Percentiles rank a stretch among this genome's conserved stretches.
Evolutionary conservation across 1,140 invertebrate genomes (phyloP).

Genomic region (Procambarus virginalis): DNA sequence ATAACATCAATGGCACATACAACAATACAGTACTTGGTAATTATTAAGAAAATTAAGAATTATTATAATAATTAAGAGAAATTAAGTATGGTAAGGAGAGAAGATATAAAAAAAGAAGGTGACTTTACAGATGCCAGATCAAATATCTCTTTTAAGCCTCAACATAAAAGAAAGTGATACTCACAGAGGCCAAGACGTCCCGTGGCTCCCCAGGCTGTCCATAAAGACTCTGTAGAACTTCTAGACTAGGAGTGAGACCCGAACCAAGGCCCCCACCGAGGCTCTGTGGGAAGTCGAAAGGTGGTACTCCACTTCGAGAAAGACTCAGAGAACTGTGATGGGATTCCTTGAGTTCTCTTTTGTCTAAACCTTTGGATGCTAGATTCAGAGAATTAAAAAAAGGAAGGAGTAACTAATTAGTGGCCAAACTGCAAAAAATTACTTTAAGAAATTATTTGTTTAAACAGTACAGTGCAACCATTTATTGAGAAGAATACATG

Average conservation of each 20-base stretch:
- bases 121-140: too few species aligned
- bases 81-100: too few species aligned
- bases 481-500: too few species aligned
- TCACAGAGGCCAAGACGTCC: constrained; percentile 68
- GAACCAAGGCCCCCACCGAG: constrained; percentile 53
- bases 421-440: too few species aligned
- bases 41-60: too few species aligned
- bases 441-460: too few species aligned
- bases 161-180: background rate
- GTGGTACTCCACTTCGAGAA: constrained; percentile 26
- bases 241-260: constrained; percentile 59
- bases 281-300: constrained; percentile 37
- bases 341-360: constrained; percentile 53
- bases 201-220: constrained; percentile 56
- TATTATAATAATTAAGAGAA: too few species aligned
- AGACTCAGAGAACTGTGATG: constrained; percentile 22
- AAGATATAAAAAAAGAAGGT: too few species aligned
- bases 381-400: background rate
- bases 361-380: constrained; percentile 32
- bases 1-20: too few species aligned
- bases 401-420: background rate
- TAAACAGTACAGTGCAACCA: too few species aligned
- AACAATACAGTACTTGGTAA: too few species aligned
- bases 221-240: constrained; percentile 67
- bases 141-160: too few species aligned